Percentiles rank a stretch among this genome's conserved stretches.
phyloP scores from a whole-genome alignment of 92 coral and sea anemone genomes.

The Palythoa heliodiscus region DNA sequence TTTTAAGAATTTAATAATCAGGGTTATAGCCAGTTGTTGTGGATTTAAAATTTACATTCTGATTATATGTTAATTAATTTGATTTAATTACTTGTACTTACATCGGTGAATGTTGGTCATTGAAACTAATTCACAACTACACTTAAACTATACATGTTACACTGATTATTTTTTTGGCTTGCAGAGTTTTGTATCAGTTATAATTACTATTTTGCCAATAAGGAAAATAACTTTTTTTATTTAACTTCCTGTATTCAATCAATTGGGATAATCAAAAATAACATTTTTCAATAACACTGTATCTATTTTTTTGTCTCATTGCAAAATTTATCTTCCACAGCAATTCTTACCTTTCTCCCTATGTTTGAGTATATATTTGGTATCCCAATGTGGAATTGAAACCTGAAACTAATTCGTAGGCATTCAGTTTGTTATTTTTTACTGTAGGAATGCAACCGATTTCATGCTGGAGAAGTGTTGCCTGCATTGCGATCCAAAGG shows the following conservation, averaged over 20 bases:
- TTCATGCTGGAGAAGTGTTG: conserved; percentile 84
- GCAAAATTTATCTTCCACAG: background rate
- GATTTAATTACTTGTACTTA: background rate
- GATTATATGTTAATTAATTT: background rate
- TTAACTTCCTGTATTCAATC: too few relatives aligned
- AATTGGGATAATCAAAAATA: background rate
- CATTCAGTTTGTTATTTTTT: background rate
- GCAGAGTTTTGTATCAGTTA: too few relatives aligned
- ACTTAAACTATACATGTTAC: background rate
- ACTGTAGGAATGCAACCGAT: conserved; percentile 25
- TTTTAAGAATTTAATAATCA: conserved; percentile 4
- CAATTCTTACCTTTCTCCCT: background rate
- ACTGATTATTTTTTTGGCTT: background rate
- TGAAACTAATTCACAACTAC: background rate
- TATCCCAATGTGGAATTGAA: background rate
- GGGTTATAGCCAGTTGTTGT: conserved; percentile 45
- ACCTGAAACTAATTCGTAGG: background rate
- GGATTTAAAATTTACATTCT: background rate
- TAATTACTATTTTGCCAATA: too few relatives aligned
- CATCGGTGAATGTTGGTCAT: background rate
- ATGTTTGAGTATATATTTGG: background rate
- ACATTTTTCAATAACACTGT: background rate
- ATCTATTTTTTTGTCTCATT: background rate
- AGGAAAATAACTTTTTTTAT: too few relatives aligned
- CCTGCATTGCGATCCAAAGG: conserved; percentile 70